Evolutionary conservation across 2,797 vertebrate species (phyloP).

Genomic region (Helicolenus hilgendorfi): DNA sequence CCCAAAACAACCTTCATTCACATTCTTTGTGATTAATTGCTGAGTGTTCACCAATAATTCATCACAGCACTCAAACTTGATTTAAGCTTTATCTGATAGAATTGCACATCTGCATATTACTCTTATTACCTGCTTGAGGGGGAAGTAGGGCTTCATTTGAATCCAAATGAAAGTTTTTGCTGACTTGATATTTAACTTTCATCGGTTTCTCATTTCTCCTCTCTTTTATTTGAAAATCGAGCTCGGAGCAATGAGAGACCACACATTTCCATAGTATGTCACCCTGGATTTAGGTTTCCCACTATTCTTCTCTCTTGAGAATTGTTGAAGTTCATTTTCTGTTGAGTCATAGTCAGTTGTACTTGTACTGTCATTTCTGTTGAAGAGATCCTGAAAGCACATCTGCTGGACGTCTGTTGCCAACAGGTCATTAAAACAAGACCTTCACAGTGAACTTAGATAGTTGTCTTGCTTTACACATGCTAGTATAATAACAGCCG

Average conservation of each 20-base stretch:
- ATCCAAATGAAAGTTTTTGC: constrained; percentile 7
- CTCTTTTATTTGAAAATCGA: neutral
- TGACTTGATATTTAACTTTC: neutral
- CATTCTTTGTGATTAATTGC: constrained; percentile 9
- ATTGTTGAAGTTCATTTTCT: neutral
- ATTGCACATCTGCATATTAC: constrained; percentile 23
- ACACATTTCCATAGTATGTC: neutral
- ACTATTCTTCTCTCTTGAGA: neutral
- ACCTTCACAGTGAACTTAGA: neutral
- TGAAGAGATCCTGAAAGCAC: neutral
- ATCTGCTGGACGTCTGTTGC: neutral
- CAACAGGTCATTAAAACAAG: neutral
- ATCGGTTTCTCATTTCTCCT: neutral
- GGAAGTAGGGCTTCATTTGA: neutral
- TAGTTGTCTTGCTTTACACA: neutral
- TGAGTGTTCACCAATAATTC: constrained; percentile 39
- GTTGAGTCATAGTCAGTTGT: neutral
- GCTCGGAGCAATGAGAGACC: neutral
- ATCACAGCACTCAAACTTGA: constrained; percentile 1
- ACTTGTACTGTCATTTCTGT: neutral
- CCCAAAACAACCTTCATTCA: neutral
- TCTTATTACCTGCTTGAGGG: constrained; percentile 13
- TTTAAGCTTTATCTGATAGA: constrained; percentile 15
- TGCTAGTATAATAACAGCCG: neutral
- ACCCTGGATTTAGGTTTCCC: neutral